Conservation (phyloP, 1,140 invertebrate genomes). For the Drosophila bipectinata region DNA sequence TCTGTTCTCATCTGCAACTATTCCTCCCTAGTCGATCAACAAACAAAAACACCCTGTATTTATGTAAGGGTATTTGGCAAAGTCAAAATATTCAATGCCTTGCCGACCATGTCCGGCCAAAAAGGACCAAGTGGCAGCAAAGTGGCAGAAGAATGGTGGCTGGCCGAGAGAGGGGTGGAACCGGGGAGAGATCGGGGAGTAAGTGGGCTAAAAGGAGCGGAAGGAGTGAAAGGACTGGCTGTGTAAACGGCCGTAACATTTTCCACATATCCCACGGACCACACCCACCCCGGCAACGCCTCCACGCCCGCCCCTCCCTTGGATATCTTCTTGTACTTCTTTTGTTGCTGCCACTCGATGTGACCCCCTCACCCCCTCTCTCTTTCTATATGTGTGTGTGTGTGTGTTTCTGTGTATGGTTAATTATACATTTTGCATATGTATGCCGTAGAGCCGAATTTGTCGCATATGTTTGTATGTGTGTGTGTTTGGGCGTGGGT, state of each 20-base stretch:
- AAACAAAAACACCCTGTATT: neutral
- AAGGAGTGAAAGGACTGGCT: conserved; percentile 56
- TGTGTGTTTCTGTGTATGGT: conserved; percentile 56
- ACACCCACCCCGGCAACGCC: neutral
- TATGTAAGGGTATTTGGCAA: conserved; percentile 28
- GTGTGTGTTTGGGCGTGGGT: neutral
- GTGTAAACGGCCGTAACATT: conserved; percentile 76
- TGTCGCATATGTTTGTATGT: conserved; percentile 13
- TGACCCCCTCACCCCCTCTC: neutral
- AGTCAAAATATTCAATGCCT: conserved; percentile 60
- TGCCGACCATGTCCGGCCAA: conserved; percentile 37
- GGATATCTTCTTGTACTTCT: conserved; percentile 21
- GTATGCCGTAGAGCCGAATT: conserved; percentile 21
- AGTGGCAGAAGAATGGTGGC: neutral
- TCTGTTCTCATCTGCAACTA: too few species aligned
- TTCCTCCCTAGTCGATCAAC: neutral
- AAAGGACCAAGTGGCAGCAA: conserved; percentile 12
- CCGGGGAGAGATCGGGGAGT: neutral
- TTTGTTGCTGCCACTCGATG: conserved; percentile 31
- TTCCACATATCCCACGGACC: conserved; percentile 43
- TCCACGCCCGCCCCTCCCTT: neutral
- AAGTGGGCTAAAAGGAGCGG: conserved; percentile 25
- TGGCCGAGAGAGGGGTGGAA: neutral
- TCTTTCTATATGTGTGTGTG: conserved; percentile 5
- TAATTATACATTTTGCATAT: conserved; percentile 77